Base-by-base conservation (phyloP, 2,113 vertebrate genomes). In the Thalassarche chlororhynchos region DNA sequence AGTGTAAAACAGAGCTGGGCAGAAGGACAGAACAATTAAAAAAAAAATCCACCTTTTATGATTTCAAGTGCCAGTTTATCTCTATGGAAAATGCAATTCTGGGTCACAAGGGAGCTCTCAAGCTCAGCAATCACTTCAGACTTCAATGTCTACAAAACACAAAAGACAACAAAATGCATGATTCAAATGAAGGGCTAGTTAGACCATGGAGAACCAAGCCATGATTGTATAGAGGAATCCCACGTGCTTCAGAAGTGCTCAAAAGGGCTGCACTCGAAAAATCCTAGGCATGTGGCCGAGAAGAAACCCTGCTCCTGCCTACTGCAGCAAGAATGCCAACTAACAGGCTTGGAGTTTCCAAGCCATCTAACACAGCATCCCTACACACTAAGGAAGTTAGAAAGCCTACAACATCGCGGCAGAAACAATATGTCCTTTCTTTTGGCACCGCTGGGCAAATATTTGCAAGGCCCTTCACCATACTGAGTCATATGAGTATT, bases 51-150 rank as follows among this genome's bases (percentile, higher is more conserved):
- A 74, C 69, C 76, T 89, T 90, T 89, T 83, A 80, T 46, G 40
- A 89, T 80, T 92, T 91, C 74, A 90, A 96, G 92, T 90, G 75
- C 49, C 70, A 72, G 52, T 77, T 96, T 94, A 76, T 91, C 84
- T 81, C 84, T 28, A 80, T 13, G 49, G 57, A 87, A 96, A 97
- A 96, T 21, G 81, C 66, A 91, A 49, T 91, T 90, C 70, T 58
- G 66, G 89, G 84, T 94, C 84, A 97, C 70, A 91, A 91, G 91
- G 86, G 94, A 97, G 32, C 89, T 90, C 89, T 90, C 78, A 77
- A 80, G 87, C 61, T 90, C 90, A 85, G 91, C 74, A 72, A 80
- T 69, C 13, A 12, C 90, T 91, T 93, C 82, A 79, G 77, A 82
- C 52, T 91, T 91, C 84, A 79, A 55, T 21, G 25, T 88, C 81